Evolutionary conservation across 2,797 vertebrate species (phyloP), one percentile per base, ranked within the genome.

Genomic region (Clarias laeviceps): DNA sequence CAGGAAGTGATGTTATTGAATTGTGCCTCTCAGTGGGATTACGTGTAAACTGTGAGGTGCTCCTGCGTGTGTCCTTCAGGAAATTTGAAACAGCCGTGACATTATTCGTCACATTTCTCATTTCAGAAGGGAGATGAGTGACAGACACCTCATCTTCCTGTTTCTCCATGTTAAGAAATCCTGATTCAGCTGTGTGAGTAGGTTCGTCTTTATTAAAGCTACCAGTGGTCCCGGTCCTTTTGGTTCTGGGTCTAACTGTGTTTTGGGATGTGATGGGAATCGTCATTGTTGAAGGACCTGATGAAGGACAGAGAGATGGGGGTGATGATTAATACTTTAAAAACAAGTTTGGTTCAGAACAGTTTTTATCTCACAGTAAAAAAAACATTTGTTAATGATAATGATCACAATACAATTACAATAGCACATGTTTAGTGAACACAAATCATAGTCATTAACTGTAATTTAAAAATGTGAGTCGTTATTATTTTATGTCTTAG

Each of bases 201-300:
- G 20, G 27, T 20, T 68, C 56, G 6, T 74, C 54, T n/a, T 76
- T 77, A 24, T 78, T 32, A 5, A 86, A 15, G 34, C 72, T 59
- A 32, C 81, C 83, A 15, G 77, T 70, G 0, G 84, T 89, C 0
- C 72, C 56, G 0, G 89, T 90, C 69, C 90, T 89, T 82, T 88
- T 90, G n/a, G 90, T 92, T 61, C 85, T 89, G 69, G 88, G 81
- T 84, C 73, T 85, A 74, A 62, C 37, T 2, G 66, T 56, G 4
- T 89, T 29, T 29, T 66, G 50, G 0, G 87, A 62, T 22, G 88
- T 77, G 8, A 40, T 20, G 20, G 87, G 54, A n/a, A 61, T 22
- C 24, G 68, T 78, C 24, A 80, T 64, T 37, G 83, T 83, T 65
- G 88, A 85, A 17, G 79, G 20, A 72, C 87, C 94, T 94, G 88